Evolutionary conservation across 1,140 invertebrate species (phyloP), one percentile per base, ranked within the genome.

Genomic region (Leptopilina boulardi): DNA sequence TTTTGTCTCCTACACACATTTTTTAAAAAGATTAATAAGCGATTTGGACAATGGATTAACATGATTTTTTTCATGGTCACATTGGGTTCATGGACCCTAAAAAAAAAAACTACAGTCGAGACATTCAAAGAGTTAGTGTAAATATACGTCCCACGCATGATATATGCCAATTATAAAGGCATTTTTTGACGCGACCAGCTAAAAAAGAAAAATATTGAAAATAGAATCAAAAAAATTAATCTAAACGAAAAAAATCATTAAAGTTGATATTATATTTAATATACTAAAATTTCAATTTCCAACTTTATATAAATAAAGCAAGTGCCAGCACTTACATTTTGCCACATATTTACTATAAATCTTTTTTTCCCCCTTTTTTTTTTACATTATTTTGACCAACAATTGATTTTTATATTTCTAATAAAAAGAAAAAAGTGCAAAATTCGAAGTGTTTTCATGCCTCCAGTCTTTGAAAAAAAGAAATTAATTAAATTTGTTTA

Each of bases 291-390:
- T 30, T 30, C 26, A n/a, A 30, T 66, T 30, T 9, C 26, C 26
- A 30, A 5, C 54, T 56, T 23, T 56, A 56, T 11, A 56, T 30
- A 66, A 26, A 66, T 66, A 26, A 10, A 30, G 56, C 56, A 38
- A 66, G 56, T 66, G 56, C 56, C 56, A 66, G 56, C 56, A 66
- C 56, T 66, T 18, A 54, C 56, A 66, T 15, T 59, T 13, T 11
- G 4, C 23, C 56, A 23, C 56, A 66, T 66, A 30, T 66, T 66
- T 66, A 15, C 21, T 15, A 66, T 66, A 66, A 66, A 66, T 26
- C 26, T 66, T 66, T n/a, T n/a, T n/a, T n/a, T n/a, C n/a, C n/a
- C n/a, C n/a, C n/a, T n/a, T n/a, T n/a, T n/a, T 66, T 66, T 30
- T 3, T 30, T 34, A 34, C 10, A 6, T 59, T 38, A 38, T 38